Evolutionary conservation across 1,140 invertebrate species (phyloP).

Genomic region (Acromyrmex heyeri): DNA sequence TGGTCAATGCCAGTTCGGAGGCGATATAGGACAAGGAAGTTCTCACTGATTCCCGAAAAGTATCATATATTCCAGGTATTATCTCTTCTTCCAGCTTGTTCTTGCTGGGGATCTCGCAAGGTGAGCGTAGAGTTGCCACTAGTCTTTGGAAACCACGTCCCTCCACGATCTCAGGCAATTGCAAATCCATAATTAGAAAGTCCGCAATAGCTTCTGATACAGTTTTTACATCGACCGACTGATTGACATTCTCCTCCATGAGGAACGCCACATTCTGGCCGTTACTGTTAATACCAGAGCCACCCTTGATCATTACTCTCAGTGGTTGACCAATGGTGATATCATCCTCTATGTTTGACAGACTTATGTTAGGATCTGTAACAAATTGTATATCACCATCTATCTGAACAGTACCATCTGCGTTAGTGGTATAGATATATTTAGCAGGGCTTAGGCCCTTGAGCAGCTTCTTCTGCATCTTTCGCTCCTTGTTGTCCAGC

Average conservation of each 20-base stretch:
- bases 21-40: slow-evolving; percentile 78
- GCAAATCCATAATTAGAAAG: slow-evolving; percentile 86
- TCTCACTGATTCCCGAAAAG: slow-evolving; percentile 82
- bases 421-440: slow-evolving; percentile 85
- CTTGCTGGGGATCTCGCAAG: slow-evolving; percentile 87
- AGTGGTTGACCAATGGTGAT: slow-evolving; percentile 81
- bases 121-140: slow-evolving; percentile 85
- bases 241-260: slow-evolving; percentile 78
- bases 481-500: slow-evolving; percentile 83
- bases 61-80: slow-evolving; percentile 86
- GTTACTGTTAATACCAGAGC: slow-evolving; percentile 60
- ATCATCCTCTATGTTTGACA: slow-evolving; percentile 82
- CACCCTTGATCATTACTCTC: slow-evolving; percentile 82
- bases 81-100: slow-evolving; percentile 86
- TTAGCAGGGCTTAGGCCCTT: slow-evolving; percentile 79
- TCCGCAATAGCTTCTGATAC: slow-evolving; percentile 86
- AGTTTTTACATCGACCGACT: slow-evolving; percentile 79
- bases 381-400: slow-evolving; percentile 86
- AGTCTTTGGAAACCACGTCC: slow-evolving; percentile 87
- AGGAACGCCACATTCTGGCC: slow-evolving; percentile 79
- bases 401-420: slow-evolving; percentile 86
- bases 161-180: slow-evolving; percentile 86
- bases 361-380: slow-evolving; percentile 82
- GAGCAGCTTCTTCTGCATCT: slow-evolving; percentile 82
- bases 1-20: slow-evolving; percentile 83